Evolutionary conservation across 2,797 vertebrate genomes (phyloP), one percentile per base, ranked within the genome.

Genomic region (Gadopsis marmoratus): DNA sequence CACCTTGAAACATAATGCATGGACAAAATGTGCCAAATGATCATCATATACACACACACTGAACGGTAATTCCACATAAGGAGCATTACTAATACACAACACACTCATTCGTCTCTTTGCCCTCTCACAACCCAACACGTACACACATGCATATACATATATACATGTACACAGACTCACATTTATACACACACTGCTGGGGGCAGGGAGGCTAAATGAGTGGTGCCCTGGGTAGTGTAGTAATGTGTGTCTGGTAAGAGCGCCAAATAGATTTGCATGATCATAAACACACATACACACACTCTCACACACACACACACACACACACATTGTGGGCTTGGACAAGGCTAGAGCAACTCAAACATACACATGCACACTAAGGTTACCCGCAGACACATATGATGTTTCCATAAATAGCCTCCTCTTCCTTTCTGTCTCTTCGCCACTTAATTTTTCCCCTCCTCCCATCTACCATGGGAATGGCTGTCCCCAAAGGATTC

Each of bases 121-220:
- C 72, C 50, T 74, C 72, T 60, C 26, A 14, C 2, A 21, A 9
- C 33, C 47, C 26, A 55, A 51, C 59, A 62, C 26, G 76, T 23
- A 41, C 13, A 41, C 33, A 68, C 3, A 71, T n/a, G 16, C 21
- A 65, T 21, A 50, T 59, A 47, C 21, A 78, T 60, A 64, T 17
- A 62, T 59, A 55, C 56, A 16, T 19, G 33, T 14, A 41, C 53
- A 54, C 33, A 61, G 60, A 12, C 47, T 29, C 64, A 60, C 51
- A 76, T 50, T 82, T 29, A 50, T 51, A 77, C 67, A 66, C 61
- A 63, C 41, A 29, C 45, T 65, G 60, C 68, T 71, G 56, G 66
- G 79, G 86, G 65, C 78, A 76, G 37, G 45, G 45, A 83, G 83
- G 89, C 88, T 94, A 92, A 93, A 91, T 92, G 86, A 91, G 86